A percentile compares a stretch with the other conserved stretches of the same genome.
Conservation (phyloP, 2,797 vertebrate genomes). For the Peromyscus aztecus region DNA sequence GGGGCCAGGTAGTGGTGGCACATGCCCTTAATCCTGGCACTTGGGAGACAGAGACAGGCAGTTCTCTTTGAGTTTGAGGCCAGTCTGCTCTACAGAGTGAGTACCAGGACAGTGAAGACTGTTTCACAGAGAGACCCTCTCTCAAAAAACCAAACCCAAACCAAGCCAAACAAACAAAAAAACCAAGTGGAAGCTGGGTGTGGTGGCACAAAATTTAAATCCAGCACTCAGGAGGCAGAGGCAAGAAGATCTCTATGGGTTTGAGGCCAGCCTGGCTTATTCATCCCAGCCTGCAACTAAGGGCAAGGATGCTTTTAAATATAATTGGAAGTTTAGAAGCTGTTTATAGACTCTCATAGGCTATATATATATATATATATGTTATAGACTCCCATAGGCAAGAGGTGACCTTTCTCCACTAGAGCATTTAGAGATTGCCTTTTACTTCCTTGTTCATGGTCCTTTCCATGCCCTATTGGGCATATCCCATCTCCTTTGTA, state of each 20-base stretch:
- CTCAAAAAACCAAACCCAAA: background rate
- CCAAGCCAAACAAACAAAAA: background rate
- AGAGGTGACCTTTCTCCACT: background rate
- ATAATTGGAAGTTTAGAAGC: slow-evolving; percentile 51
- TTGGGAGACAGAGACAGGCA: background rate
- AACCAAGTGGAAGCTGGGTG: background rate
- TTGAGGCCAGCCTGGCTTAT: background rate
- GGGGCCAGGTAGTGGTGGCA: background rate
- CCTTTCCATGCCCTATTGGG: background rate
- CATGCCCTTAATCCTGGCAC: background rate
- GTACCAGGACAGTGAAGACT: background rate
- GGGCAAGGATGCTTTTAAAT: slow-evolving; percentile 44
- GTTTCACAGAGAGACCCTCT: background rate
- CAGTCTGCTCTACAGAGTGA: background rate
- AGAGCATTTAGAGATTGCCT: slow-evolving; percentile 30
- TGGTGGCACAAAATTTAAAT: background rate
- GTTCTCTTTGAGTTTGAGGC: background rate
- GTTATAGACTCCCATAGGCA: too few relatives aligned
- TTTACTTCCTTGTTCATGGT: slow-evolving; percentile 35
- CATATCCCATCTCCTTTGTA: background rate
- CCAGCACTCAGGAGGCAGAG: background rate
- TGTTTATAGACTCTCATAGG: background rate
- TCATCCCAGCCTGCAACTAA: slow-evolving; percentile 1
- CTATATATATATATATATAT: background rate
- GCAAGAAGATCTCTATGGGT: background rate